A percentile compares a stretch with the other conserved stretches of the same genome.
These are phyloP conservation scores for Nomada ferruginata DNA, from an alignment of 2,888 invertebrate genomes.

Conservation along the genomic window DNA sequence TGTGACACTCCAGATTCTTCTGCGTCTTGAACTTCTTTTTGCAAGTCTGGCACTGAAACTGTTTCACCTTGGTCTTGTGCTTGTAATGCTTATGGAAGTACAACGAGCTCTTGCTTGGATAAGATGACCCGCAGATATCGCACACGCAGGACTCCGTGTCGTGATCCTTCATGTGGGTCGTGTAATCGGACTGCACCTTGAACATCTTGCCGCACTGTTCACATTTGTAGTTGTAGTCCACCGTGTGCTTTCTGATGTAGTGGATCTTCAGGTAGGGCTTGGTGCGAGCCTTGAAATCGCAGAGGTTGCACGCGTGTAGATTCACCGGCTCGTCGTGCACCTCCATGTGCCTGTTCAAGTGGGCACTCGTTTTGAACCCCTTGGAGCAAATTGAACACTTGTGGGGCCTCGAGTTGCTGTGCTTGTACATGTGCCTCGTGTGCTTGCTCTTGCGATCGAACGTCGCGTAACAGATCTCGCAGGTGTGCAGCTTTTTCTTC, in stretches of 20 bases:
- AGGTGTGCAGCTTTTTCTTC: constrained; percentile 71
- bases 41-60: constrained; percentile 77
- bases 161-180: constrained; percentile 84
- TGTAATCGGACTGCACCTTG: constrained; percentile 85
- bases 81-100: constrained; percentile 81
- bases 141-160: constrained; percentile 79
- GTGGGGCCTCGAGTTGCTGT: constrained; percentile 78
- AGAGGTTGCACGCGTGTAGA: constrained; percentile 74
- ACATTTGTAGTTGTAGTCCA: constrained; percentile 85
- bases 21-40: constrained; percentile 79
- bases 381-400: constrained; percentile 78
- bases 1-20: constrained; percentile 77
- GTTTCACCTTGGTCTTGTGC: constrained; percentile 78
- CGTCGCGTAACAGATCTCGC: constrained; percentile 76
- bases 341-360: constrained; percentile 78
- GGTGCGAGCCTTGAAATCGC: constrained; percentile 78
- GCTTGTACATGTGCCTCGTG: constrained; percentile 78
- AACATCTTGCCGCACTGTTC: constrained; percentile 86
- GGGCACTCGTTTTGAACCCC: constrained; percentile 77
- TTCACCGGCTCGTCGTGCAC: constrained; percentile 77
- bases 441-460: constrained; percentile 78
- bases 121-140: constrained; percentile 80
- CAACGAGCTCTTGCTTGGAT: constrained; percentile 78
- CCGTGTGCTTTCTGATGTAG: constrained; percentile 79
- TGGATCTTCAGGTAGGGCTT: constrained; percentile 80